A percentile compares a stretch with the other conserved stretches of the same genome.
phyloP scores from a whole-genome alignment of 2,113 vertebrate species.

The Uria aalge region DNA sequence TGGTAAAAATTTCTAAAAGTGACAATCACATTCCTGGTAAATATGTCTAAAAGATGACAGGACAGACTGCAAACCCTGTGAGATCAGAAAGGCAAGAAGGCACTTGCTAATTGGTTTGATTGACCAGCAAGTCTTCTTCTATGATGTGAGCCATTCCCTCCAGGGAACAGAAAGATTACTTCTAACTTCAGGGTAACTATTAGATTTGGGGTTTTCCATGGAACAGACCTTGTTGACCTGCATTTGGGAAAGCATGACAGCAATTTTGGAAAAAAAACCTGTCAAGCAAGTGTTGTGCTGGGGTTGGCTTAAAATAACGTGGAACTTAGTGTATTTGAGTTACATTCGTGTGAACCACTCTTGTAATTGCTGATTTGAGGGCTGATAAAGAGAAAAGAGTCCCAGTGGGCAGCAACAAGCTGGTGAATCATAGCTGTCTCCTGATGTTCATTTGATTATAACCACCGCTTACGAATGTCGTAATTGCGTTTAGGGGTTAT shows the following conservation, averaged over 20 bases:
- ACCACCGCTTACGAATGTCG: not conserved
- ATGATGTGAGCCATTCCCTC: not conserved
- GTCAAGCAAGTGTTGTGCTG: not conserved
- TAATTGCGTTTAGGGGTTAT: not conserved
- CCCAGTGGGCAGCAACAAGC: not conserved
- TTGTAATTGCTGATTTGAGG: not conserved
- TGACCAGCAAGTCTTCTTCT: not conserved
- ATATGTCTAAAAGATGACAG: not conserved
- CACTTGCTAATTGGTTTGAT: not conserved
- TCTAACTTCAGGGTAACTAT: not conserved
- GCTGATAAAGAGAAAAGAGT: not conserved
- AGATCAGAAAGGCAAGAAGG: not conserved
- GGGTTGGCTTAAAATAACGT: not conserved
- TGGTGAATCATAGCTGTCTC: conserved; percentile 1
- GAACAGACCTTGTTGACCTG: not conserved
- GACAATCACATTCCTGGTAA: not conserved
- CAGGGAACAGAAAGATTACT: not conserved
- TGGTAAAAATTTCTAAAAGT: not conserved
- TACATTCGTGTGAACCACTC: not conserved
- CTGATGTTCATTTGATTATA: conserved; percentile 17
- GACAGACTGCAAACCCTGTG: not conserved
- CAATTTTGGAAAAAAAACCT: not conserved
- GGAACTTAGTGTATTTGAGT: not conserved
- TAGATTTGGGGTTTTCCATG: not conserved
- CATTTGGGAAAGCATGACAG: not conserved